phyloP scores from a whole-genome alignment of 2,113 vertebrate species.

The Grantiella picta region DNA sequence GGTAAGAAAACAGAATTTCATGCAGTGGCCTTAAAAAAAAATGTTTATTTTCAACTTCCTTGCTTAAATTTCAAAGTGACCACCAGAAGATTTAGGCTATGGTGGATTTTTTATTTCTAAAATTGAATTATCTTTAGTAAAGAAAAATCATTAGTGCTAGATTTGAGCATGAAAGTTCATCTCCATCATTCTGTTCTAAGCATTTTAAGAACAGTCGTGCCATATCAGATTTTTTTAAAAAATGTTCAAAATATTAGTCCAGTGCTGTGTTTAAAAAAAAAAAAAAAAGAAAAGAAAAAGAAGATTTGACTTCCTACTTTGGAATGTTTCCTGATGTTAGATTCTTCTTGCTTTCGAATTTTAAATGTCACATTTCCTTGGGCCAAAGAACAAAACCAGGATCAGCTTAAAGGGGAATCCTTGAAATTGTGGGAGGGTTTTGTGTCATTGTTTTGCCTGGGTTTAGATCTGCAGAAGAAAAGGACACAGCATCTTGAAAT shows the following conservation, averaged over 20 bases:
- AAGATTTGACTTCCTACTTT: background rate
- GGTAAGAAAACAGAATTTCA: background rate
- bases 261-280: background rate
- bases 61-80: background rate
- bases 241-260: background rate
- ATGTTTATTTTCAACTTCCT: background rate
- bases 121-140: background rate
- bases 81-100: background rate
- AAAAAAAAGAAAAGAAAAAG: background rate
- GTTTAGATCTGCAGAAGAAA: slow-evolving; percentile 52
- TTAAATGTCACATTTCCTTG: background rate
- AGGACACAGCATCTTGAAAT: slow-evolving; percentile 8
- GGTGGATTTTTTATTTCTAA: background rate
- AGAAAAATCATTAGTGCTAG: background rate
- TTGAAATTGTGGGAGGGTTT: slow-evolving; percentile 27
- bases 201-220: background rate
- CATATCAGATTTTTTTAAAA: background rate
- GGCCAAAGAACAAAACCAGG: background rate
- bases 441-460: slow-evolving; percentile 29
- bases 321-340: background rate
- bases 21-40: background rate
- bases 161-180: background rate
- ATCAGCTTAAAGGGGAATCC: background rate
- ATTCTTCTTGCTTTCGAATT: background rate
- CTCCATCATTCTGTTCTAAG: background rate